Base-by-base conservation (phyloP, 30 jellyfish, hydroid and myxozoan genomes). In the Aurelia coerulea region DNA sequence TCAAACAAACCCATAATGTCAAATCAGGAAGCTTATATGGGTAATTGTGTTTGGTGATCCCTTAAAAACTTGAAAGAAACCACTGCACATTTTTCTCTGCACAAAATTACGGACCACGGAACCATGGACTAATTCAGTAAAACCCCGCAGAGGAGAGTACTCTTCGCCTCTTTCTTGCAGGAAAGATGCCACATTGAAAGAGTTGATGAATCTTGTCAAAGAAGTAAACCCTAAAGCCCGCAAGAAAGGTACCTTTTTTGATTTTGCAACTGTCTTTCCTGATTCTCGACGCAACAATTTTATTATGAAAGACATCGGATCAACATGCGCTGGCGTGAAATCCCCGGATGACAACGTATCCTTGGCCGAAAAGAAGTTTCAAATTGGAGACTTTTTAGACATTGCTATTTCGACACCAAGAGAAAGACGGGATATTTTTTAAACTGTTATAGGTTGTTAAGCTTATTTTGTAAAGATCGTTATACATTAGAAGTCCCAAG, bases 201-300 rank as follows among this genome's bases (percentile, higher is more conserved):
- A 94, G 81, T 92, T 94, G 64, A 94, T 90, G 97, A 88, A 83
- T 82, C 87, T 94, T 14, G 99, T 94, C 62, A 94, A 89, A 64
- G 99, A 94, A 73, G 99, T 90, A 58, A 89, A 89, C 74, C 99
- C 99, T n/a, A 95, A 89, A 56, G 96, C 99, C 18, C 83, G 99
- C 5, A 80, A 78, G 75, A 83, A 85, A 51, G 99, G 97, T 17
- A 94, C 99, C 13, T 89, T 78, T 78, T 94, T 94, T 73, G 97
- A 94, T 81, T 94, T 94, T 73, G 97, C 99, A 11, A 94, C 94
- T 51, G 89, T 94, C 13, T 94, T 83, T 77, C 97, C 99, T 29
- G 94, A 94, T 68, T 78, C 84, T 19, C 68, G 91, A n/a, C 91
- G 97, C 0, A 95, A 95, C 62, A 90, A 81, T 35, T 94, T 77